Conservation (phyloP, 2,113 vertebrate species). For the Tauraco erythrolophus region DNA sequence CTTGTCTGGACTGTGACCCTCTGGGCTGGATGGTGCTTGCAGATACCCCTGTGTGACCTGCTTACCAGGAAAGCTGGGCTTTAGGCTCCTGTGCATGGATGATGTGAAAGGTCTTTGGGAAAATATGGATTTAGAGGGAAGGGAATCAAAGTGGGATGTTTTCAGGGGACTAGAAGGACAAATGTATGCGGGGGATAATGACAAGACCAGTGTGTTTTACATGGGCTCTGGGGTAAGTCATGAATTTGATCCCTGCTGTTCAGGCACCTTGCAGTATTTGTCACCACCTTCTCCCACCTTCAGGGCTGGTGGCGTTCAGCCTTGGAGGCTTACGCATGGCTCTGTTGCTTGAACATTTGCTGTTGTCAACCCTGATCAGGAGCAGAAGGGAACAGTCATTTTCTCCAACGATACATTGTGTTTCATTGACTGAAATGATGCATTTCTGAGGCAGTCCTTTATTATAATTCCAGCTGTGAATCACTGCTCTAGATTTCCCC, state of each 20-base stretch:
- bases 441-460: slow-evolving; percentile 31
- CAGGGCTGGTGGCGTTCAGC: background rate
- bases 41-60: background rate
- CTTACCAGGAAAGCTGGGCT: background rate
- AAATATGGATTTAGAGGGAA: background rate
- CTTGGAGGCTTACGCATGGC: background rate
- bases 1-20: background rate
- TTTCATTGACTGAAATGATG: slow-evolving; percentile 24
- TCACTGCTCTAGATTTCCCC: slow-evolving; percentile 25
- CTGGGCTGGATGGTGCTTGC: background rate
- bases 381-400: slow-evolving; percentile 12
- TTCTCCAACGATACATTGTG: background rate
- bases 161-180: background rate
- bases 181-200: background rate
- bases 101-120: background rate
- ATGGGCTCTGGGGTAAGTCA: background rate
- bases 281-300: background rate
- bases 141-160: background rate
- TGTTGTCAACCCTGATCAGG: background rate
- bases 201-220: background rate
- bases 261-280: background rate
- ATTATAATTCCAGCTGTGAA: slow-evolving; percentile 45
- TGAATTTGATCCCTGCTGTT: background rate
- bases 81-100: background rate
- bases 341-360: background rate